Conservation (phyloP, 2,888 invertebrate species). For the Apamea monoglypha region DNA sequence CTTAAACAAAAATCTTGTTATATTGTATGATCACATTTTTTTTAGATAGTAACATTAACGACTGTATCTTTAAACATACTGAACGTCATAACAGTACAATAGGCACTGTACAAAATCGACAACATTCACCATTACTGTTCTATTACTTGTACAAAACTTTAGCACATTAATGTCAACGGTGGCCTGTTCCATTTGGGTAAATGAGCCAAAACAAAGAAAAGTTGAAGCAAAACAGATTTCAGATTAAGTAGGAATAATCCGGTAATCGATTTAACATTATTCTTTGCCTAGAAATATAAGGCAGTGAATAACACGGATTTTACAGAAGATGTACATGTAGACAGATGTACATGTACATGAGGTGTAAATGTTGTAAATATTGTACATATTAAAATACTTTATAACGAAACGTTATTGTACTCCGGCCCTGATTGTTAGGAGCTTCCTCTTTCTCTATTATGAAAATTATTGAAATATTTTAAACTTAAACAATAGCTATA, state of each 20-base stretch:
- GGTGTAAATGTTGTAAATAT: too few relatives aligned
- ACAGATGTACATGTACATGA: too few relatives aligned
- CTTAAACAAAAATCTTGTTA: neutral
- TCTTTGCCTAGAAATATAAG: conserved; percentile 10
- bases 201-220: conserved; percentile 43
- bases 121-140: neutral
- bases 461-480: neutral
- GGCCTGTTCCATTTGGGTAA: conserved; percentile 16
- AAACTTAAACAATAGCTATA: neutral
- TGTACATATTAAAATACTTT: neutral
- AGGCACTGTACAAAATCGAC: neutral
- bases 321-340: too few relatives aligned
- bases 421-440: too few relatives aligned
- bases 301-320: neutral
- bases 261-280: conserved; percentile 21
- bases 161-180: conserved; percentile 21
- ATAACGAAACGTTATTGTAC: neutral
- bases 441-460: neutral
- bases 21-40: neutral
- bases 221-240: conserved; percentile 28
- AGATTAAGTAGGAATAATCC: conserved; percentile 32
- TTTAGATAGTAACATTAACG: neutral
- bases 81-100: neutral
- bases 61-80: neutral
- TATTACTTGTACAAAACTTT: conserved; percentile 20